Conservation (phyloP, 2,113 vertebrate genomes). For the Chionomys nivalis region DNA sequence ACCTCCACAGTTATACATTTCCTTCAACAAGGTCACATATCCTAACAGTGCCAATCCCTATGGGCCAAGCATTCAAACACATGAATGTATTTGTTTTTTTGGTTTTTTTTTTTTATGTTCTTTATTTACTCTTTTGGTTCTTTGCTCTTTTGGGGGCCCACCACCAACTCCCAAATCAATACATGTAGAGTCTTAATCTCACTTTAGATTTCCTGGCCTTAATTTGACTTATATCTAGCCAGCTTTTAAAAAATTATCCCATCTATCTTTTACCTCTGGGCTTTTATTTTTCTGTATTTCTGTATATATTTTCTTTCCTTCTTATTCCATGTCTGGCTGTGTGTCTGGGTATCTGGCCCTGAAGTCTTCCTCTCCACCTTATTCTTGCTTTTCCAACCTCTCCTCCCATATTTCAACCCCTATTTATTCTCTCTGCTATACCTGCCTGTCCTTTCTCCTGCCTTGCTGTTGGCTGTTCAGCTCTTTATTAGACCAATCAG, state of each 20-base stretch:
- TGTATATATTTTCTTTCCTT: not conserved
- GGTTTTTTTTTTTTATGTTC: not conserved
- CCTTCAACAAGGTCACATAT: not conserved
- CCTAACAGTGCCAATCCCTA: not conserved
- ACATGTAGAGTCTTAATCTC: not conserved
- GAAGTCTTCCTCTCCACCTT: not conserved
- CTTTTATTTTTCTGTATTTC: not conserved
- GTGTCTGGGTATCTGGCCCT: not conserved
- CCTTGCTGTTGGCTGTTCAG: no score
- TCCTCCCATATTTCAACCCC: not conserved
- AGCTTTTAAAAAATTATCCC: not conserved
- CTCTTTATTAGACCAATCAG: no score
- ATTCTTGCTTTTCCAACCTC: not conserved
- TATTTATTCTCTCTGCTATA: not conserved
- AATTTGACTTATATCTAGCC: not conserved
- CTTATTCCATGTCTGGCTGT: not conserved
- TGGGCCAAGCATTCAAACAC: not conserved
- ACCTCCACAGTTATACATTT: not conserved
- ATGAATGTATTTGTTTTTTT: not conserved
- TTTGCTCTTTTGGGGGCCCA: not conserved
- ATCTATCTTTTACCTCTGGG: not conserved
- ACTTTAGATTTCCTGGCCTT: not conserved
- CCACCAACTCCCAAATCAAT: not conserved
- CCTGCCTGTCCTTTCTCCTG: not conserved
- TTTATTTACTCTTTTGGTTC: not conserved